Base-by-base conservation (phyloP, 2,888 invertebrate species). In the Monoplex corrugatus region DNA sequence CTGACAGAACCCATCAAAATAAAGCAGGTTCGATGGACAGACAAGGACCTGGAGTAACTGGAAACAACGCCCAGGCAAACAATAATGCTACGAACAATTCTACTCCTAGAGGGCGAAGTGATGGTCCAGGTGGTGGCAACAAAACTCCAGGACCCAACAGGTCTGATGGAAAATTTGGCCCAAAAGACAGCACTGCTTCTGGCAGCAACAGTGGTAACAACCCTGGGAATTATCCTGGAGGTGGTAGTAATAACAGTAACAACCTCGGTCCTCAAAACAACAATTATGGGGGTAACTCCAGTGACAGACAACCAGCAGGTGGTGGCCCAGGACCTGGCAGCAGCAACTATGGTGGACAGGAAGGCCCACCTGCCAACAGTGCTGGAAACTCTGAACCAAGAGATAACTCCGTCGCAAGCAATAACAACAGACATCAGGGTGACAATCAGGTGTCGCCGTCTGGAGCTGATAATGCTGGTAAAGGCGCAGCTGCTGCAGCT, bases 41-140 rank as follows among this genome's bases (percentile, higher is more conserved):
- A 23, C 3, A 19, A 3, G 63, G 63, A 3, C 63, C 50, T n/a
- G n/a, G n/a, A 23, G 23, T 16, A 3, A 3, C 63, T 23, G 68
- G 68, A n/a, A 32, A 32, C 68, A 68, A 68, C n/a, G n/a, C n/a
- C n/a, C n/a, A n/a, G n/a, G n/a, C n/a, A n/a, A n/a, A n/a, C 68
- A 68, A 68, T 2, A n/a, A 1, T 68, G 68, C n/a, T 68, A 8
- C 23, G n/a, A 68, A n/a, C n/a, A n/a, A 68, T 32, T n/a, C 1
- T n/a, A 28, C n/a, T 68, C n/a, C 23, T 68, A 32, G 68, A n/a
- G 68, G 68, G n/a, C 28, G 32, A 19, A 75, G 38, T 2, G 35
- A 6, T 75, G 75, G 75, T 78, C 35, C 75, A 10, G 78, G 78
- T 32, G 78, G 78, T 78, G 38, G 78, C 38, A 78, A 78, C 28